Evolutionary conservation across 2,113 vertebrate genomes (phyloP), one percentile per base, ranked within the genome.

Genomic region (Meleagris gallopavo): DNA sequence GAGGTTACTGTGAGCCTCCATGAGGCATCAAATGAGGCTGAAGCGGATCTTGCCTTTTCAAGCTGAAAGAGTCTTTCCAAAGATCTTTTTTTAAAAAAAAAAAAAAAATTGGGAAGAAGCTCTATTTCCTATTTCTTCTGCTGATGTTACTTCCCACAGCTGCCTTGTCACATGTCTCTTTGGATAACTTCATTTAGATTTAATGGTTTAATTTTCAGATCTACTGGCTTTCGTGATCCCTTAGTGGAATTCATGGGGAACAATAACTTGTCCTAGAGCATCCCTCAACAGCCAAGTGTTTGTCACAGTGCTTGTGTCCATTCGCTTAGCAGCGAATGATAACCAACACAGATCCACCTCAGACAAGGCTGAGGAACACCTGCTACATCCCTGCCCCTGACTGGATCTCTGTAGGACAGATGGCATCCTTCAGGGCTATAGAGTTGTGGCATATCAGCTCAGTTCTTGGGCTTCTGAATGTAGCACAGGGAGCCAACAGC

Each of bases 11-110:
- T 1, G 4, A 79, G 60, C 61, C 1, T 2, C 10, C 45, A 16
- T 0, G 0, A 12, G 24, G 24, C 8, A 3, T 10, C 24, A 50
- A 60, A 58, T 13, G 13, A 65, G 27, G 16, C 30, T 80, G 22
- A 80, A 84, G 50, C 4, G 62, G 29, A n/a, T 24, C 48, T 69
- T 3, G 0, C 11, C 11, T 67, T 66, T 72, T 30, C 30, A 38
- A 21, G 25, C 20, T 84, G 36, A 43, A 43, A 50, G 40, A 64
- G 14, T 24, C 38, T 70, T 89, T 55, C 50, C 24, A 50, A 50
- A 50, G 13, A 50, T 50, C n/a, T n/a, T n/a, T n/a, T n/a, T n/a
- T 50, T 40, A 40, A 40, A 40, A 43, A 15, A 43, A 48, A 48
- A 48, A 48, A 24, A 24, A 22, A 20, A 50, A 46, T 10, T 46